Conservation (phyloP, 92 coral and sea anemone species). For the Anthopleura xanthogrammica region DNA sequence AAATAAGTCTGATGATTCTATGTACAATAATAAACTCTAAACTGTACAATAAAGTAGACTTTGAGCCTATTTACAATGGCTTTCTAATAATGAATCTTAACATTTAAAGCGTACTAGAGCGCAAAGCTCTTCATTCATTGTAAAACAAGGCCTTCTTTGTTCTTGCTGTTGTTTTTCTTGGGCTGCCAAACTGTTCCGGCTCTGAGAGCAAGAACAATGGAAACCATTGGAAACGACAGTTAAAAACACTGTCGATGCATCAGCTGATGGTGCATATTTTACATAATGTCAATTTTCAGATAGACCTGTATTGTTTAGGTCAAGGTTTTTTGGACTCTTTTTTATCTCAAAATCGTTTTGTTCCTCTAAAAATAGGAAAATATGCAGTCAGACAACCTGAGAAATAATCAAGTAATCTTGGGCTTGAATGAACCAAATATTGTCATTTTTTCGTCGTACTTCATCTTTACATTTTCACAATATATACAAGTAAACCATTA, state of each 20-base stretch:
- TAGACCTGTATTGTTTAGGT: neutral
- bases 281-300: constrained; percentile 5
- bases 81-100: neutral
- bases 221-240: constrained; percentile 62
- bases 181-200: constrained; percentile 29
- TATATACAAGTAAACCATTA: neutral
- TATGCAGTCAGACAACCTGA: neutral
- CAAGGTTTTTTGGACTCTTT: neutral
- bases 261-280: constrained; percentile 53
- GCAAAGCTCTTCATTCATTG: constrained; percentile 11
- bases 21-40: neutral
- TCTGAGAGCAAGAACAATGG: constrained; percentile 48
- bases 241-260: constrained; percentile 48
- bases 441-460: neutral
- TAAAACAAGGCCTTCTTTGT: constrained; percentile 23
- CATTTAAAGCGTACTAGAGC: neutral
- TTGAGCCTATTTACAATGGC: neutral
- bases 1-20: neutral
- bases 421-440: constrained; percentile 1
- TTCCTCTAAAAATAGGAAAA: constrained; percentile 3
- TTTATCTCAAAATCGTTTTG: neutral
- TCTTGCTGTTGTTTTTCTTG: constrained; percentile 5
- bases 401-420: neutral
- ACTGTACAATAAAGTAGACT: constrained; percentile 1
- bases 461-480: neutral